phyloP scores from a whole-genome alignment of 1,140 invertebrate genomes.

The Drosophila ogumai region DNA sequence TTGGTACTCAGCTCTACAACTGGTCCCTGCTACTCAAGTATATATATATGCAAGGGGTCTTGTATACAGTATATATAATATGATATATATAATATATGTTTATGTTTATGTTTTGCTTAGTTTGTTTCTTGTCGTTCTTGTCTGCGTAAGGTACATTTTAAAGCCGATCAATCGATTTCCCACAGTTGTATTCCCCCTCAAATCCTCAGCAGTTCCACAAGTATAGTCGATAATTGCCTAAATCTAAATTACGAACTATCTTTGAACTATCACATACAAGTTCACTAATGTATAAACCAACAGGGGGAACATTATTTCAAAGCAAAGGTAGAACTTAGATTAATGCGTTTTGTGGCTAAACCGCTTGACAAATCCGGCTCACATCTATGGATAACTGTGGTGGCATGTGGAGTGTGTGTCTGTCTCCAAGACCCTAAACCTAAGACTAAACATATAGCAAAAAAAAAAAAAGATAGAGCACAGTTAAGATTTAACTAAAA shows the following conservation, averaged over 20 bases:
- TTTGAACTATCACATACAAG: constrained; percentile 85
- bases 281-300: constrained; percentile 69
- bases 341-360: constrained; percentile 4
- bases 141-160: constrained; percentile 54
- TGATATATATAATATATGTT: constrained; percentile 23
- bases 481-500: constrained; percentile 32
- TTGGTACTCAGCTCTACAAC: constrained; percentile 14
- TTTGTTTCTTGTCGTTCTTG: constrained; percentile 7
- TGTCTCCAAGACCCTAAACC: constrained; percentile 19
- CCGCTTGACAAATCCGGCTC: constrained; percentile 13
- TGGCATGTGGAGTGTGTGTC: constrained; percentile 29
- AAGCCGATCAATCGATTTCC: constrained; percentile 56
- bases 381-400: constrained; percentile 22
- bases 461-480: constrained; percentile 7
- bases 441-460: constrained; percentile 20
- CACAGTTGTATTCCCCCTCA: constrained; percentile 9
- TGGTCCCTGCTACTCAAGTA: constrained; percentile 12
- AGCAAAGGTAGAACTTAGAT: constrained; percentile 14
- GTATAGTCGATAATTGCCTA: constrained; percentile 23
- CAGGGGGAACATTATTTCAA: constrained; percentile 23
- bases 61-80: constrained; percentile 16
- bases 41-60: constrained; percentile 4
- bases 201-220: constrained; percentile 18
- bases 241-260: constrained; percentile 70
- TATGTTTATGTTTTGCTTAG: constrained; percentile 11